Conservation (phyloP, 2,113 vertebrate species). For the Protobothrops mucrosquamatus region DNA sequence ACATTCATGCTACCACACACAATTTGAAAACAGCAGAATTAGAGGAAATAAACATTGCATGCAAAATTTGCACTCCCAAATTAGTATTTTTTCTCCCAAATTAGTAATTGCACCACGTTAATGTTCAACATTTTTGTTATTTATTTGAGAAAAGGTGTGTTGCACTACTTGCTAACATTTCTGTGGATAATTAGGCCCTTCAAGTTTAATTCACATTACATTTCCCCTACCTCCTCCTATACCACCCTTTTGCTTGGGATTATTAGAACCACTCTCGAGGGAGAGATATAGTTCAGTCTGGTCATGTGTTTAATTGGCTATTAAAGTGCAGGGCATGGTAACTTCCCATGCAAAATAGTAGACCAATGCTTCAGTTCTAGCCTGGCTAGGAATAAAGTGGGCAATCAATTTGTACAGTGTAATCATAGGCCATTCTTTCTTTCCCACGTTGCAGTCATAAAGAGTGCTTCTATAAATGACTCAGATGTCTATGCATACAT, state of each 20-base stretch:
- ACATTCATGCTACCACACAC: conserved; percentile 84
- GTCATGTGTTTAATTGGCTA: not conserved
- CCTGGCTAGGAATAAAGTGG: not conserved
- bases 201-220: not conserved
- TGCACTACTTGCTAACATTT: conserved; percentile 40
- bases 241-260: not conserved
- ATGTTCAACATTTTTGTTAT: conserved; percentile 40
- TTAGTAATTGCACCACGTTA: conserved; percentile 64
- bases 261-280: too few species aligned
- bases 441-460: not conserved
- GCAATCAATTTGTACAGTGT: not conserved
- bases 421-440: not conserved
- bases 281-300: not conserved
- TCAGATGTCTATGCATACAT: not conserved
- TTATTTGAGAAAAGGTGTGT: not conserved
- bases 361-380: not conserved
- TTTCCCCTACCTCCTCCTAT: not conserved
- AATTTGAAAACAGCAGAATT: conserved; percentile 64
- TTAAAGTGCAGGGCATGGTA: rapidly evolving
- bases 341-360: not conserved
- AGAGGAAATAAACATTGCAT: conserved; percentile 57
- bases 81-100: conserved; percentile 70
- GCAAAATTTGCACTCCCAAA: conserved; percentile 72
- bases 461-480: not conserved
- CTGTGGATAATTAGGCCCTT: not conserved